Conservation (phyloP, 2,797 vertebrate species). For the Rhinogobio ventralis region DNA sequence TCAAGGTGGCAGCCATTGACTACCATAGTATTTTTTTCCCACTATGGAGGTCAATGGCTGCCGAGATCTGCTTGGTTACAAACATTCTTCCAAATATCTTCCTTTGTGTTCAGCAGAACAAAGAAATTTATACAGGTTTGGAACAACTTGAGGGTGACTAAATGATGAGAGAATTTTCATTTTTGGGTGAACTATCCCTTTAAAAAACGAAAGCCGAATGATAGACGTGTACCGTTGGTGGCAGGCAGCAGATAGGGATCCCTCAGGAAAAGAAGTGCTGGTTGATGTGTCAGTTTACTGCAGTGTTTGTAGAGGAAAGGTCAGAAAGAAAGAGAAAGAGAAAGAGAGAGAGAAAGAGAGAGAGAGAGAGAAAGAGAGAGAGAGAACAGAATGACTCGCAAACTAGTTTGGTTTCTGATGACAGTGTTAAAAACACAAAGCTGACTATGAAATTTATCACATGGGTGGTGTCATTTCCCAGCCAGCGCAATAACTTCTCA, state of each 20-base stretch:
- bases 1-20: too few species aligned
- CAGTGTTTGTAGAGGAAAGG: slow-evolving; percentile 62
- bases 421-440: slow-evolving; percentile 3
- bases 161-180: too few species aligned
- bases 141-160: too few species aligned
- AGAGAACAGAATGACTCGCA: slow-evolving; percentile 30
- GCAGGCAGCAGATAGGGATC: slow-evolving; percentile 95
- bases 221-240: slow-evolving; percentile 84
- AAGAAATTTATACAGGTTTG: too few species aligned
- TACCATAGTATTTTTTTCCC: too few species aligned
- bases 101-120: too few species aligned
- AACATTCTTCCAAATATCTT: too few species aligned
- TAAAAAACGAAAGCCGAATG: neutral
- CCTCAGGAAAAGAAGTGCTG: slow-evolving; percentile 93
- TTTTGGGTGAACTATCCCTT: too few species aligned
- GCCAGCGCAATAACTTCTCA: slow-evolving; percentile 16
- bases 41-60: too few species aligned
- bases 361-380: neutral
- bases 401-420: slow-evolving; percentile 23
- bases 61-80: too few species aligned
- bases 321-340: neutral
- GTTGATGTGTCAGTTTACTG: slow-evolving; percentile 99
- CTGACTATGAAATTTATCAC: slow-evolving; percentile 40
- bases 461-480: slow-evolving; percentile 4
- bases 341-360: too few species aligned